A percentile compares a stretch with the other conserved stretches of the same genome.
phyloP scores from a whole-genome alignment of 2,888 invertebrate species.

The Phrixothrix hirtus region DNA sequence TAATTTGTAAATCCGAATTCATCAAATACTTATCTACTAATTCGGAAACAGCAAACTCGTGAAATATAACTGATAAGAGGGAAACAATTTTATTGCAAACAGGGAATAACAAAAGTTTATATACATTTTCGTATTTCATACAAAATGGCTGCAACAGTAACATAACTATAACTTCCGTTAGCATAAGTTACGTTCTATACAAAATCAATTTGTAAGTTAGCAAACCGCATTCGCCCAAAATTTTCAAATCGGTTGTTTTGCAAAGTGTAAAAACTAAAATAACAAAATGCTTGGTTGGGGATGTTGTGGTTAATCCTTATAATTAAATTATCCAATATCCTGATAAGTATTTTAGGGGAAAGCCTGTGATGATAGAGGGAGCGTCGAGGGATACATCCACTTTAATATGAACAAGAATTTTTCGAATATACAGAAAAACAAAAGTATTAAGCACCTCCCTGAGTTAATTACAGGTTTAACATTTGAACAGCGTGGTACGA shows the following conservation, averaged over 20 bases:
- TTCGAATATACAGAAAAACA: slow-evolving; percentile 38
- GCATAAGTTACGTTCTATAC: slow-evolving; percentile 5
- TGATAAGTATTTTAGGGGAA: not conserved
- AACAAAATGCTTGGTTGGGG: slow-evolving; percentile 3
- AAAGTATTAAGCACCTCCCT: slow-evolving; percentile 44
- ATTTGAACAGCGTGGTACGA: slow-evolving; percentile 49
- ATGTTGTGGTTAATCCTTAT: slow-evolving; percentile 6
- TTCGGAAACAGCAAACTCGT: no score
- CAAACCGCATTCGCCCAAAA: not conserved
- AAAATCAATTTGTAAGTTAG: slow-evolving; percentile 7
- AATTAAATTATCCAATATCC: slow-evolving; percentile 4
- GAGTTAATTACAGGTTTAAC: slow-evolving; percentile 43
- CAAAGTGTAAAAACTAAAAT: slow-evolving; percentile 6
- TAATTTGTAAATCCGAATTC: no score
- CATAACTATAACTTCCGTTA: slow-evolving; percentile 9
- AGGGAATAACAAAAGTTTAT: no score
- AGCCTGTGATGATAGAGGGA: not conserved
- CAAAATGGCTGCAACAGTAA: no score
- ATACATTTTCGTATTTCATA: no score
- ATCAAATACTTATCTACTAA: no score
- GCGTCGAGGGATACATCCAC: slow-evolving; percentile 31
- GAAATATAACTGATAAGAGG: no score
- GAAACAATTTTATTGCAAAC: no score
- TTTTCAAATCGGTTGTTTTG: not conserved
- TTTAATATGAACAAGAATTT: slow-evolving; percentile 36